Conservation (phyloP, 2,797 vertebrate genomes). For the Hoplostethus atlanticus region DNA sequence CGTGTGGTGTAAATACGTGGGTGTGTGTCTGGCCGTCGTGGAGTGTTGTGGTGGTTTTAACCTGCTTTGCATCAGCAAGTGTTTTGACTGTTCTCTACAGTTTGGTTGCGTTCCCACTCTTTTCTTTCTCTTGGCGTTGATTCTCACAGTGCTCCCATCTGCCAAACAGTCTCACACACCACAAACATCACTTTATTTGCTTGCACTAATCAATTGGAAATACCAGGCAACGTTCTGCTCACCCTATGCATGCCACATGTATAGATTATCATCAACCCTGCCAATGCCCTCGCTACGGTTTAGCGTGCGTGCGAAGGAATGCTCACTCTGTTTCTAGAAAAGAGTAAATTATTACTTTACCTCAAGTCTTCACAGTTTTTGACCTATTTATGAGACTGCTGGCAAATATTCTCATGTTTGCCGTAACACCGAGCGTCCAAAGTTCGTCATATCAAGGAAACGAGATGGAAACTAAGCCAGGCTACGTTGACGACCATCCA, state of each 20-base stretch:
- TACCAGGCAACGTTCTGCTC: conserved; percentile 21
- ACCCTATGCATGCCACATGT: conserved; percentile 33
- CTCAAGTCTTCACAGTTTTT: conserved; percentile 42
- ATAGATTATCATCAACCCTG: conserved; percentile 29
- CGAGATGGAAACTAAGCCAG: conserved; percentile 32
- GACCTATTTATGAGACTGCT: conserved; percentile 37
- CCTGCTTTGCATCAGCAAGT: conserved; percentile 62
- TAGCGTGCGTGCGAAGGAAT: conserved; percentile 28
- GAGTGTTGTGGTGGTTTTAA: conserved; percentile 46
- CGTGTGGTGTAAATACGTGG: conserved; percentile 31
- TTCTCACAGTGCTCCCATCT: conserved; percentile 36
- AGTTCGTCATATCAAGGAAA: conserved; percentile 55
- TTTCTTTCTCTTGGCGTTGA: conserved; percentile 40
- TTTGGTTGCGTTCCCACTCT: conserved; percentile 56
- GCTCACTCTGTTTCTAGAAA: conserved; percentile 38
- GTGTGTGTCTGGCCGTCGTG: conserved; percentile 37
- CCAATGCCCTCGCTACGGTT: conserved; percentile 14
- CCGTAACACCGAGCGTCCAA: conserved; percentile 46
- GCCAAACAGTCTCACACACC: conserved; percentile 63
- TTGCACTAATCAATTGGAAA: conserved; percentile 30
- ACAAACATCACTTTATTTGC: conserved; percentile 32
- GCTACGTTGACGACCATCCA: conserved; percentile 43
- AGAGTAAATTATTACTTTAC: conserved; percentile 53
- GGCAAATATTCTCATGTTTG: conserved; percentile 45
- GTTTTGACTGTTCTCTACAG: conserved; percentile 67